Evolutionary conservation across 2,888 invertebrate species (phyloP).

Genomic region (Chloroclystis v-ata): DNA sequence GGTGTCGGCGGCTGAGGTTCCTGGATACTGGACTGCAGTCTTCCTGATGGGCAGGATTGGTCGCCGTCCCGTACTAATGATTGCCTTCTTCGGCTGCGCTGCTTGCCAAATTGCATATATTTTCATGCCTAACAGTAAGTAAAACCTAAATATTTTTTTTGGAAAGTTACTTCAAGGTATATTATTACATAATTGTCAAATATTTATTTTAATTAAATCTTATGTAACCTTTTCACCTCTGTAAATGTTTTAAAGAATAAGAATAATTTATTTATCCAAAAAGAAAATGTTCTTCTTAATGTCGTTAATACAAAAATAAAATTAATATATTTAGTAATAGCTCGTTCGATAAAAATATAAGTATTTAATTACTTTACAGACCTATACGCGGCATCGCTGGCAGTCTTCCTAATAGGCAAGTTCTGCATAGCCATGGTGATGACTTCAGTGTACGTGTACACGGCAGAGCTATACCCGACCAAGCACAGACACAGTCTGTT

Average conservation of each 20-base stretch:
- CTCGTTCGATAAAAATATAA: too few species aligned
- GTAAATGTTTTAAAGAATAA: too few species aligned
- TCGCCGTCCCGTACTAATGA: conserved; percentile 77
- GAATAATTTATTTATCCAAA: too few species aligned
- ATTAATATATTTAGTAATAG: too few species aligned
- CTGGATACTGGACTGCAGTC: conserved; percentile 81
- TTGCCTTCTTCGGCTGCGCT: conserved; percentile 79
- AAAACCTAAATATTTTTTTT: too few species aligned
- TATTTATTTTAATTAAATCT: too few species aligned
- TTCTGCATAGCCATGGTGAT: conserved; percentile 81
- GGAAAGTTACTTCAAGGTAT: too few species aligned
- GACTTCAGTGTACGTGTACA: conserved; percentile 81
- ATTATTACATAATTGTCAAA: too few species aligned
- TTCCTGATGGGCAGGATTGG: conserved; percentile 80
- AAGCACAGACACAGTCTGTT: conserved; percentile 81
- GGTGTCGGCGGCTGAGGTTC: conserved; percentile 82
- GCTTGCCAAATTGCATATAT: conserved; percentile 58
- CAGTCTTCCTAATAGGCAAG: conserved; percentile 80
- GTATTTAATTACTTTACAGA: too few species aligned
- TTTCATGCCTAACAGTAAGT: conserved; percentile 74
- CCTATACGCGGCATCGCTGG: conserved; percentile 27
- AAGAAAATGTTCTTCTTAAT: too few species aligned
- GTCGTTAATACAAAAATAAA: too few species aligned
- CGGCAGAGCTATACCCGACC: conserved; percentile 85
- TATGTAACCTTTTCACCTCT: too few species aligned